Evolutionary conservation across 2,888 invertebrate species (phyloP).

Genomic region (Rhaphigaster nebulosa): DNA sequence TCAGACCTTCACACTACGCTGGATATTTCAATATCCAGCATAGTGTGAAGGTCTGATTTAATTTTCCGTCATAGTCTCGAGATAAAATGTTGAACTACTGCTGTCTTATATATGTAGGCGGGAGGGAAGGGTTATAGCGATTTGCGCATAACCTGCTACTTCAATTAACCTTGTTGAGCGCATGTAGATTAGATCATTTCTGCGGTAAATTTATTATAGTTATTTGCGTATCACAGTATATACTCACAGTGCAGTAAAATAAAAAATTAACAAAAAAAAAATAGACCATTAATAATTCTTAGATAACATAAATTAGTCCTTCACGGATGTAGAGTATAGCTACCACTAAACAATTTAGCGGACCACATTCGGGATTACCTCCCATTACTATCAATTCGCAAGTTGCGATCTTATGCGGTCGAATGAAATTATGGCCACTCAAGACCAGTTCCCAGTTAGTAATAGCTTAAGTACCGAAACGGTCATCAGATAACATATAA

Average conservation of each 20-base stretch:
- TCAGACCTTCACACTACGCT: too few species aligned
- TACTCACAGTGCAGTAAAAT: background rate
- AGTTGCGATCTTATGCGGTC: background rate
- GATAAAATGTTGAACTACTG: too few species aligned
- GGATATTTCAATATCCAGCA: too few species aligned
- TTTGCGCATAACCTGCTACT: too few species aligned
- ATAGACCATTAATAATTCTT: background rate
- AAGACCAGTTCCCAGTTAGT: background rate
- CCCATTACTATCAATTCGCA: background rate
- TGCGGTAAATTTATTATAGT: background rate
- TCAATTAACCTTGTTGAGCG: background rate
- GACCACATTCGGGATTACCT: background rate
- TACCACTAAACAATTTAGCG: background rate
- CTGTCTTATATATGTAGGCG: too few species aligned
- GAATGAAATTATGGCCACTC: background rate
- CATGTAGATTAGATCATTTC: background rate
- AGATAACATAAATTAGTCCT: background rate
- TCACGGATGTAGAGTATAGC: background rate
- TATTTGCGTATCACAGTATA: background rate
- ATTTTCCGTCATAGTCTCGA: too few species aligned
- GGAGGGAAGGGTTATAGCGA: too few species aligned
- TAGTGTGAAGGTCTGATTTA: too few species aligned
- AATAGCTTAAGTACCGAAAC: background rate
- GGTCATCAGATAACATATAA: background rate
- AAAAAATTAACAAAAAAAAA: background rate